phyloP scores from a whole-genome alignment of 2,797 vertebrate genomes.

The Arnoldichthys spilopterus region DNA sequence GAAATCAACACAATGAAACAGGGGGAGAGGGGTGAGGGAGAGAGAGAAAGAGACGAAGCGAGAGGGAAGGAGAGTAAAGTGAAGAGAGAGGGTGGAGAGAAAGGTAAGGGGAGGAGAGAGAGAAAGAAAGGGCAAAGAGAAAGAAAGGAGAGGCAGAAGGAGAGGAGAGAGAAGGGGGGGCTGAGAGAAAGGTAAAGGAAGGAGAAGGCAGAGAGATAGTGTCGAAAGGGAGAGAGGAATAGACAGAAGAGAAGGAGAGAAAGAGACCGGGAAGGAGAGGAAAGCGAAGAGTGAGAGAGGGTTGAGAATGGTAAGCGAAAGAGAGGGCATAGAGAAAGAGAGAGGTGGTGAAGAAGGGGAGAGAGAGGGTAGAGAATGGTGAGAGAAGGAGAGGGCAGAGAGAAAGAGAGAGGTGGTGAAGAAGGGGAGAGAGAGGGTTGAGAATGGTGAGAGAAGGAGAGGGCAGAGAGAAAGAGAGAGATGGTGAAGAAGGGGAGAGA shows the following conservation, averaged over 20 bases:
- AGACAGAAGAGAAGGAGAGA: constrained; percentile 31
- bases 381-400: too few relatives aligned
- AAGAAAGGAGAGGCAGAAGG: not conserved
- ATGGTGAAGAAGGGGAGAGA: too few relatives aligned
- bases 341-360: too few relatives aligned
- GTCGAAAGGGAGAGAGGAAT: not conserved
- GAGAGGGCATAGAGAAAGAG: constrained; percentile 1
- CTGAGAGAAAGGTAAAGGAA: not conserved
- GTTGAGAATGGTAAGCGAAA: too few relatives aligned
- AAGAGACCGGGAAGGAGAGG: not conserved
- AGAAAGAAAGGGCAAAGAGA: not conserved
- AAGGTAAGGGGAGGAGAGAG: not conserved
- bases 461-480: too few relatives aligned
- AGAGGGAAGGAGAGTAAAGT: not conserved
- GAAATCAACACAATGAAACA: constrained; percentile 38
- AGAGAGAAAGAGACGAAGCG: not conserved
- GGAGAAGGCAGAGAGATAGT: too few relatives aligned
- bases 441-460: too few relatives aligned
- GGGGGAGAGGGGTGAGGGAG: not conserved
- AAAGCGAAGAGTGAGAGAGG: not conserved
- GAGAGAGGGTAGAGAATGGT: too few relatives aligned
- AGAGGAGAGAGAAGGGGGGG: not conserved
- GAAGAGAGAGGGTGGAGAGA: not conserved
- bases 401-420: too few relatives aligned
- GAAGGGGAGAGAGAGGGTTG: too few relatives aligned